Base-by-base conservation (phyloP, 2,113 vertebrate genomes). In the Loxodonta africana region DNA sequence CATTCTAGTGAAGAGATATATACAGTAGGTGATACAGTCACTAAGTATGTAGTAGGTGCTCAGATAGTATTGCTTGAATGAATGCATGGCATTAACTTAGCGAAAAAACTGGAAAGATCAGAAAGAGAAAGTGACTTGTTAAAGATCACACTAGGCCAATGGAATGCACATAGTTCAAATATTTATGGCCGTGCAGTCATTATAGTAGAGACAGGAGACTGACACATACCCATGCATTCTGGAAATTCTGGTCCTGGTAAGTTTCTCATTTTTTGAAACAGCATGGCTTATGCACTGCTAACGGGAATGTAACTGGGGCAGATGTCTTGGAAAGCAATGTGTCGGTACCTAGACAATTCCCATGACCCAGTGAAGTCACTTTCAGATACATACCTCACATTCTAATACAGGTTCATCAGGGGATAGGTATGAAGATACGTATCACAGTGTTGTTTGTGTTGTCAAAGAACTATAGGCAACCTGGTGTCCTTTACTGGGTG, bases 341-440 rank as follows among this genome's bases (percentile, higher is more conserved):
- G 10, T 51, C 48, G 26, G 4, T 1, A 21, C 30, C 1, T 10
- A 11, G 26, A 74, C 17, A 0, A 5, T 33, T 51, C 6, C 14
- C 73, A 26, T 15, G 14, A 48, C 17, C 21, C 30, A 7, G 21
- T 25, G 46, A 86, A 57, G 12, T 33, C 23, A 65, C 2, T 9
- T 37, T 20, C 15, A 2, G 25, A 6, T 53, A 26, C 14, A 6
- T 37, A 33, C 18, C 71, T 96, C 57, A 76, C 60, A 91, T 71
- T 82, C 48, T 57, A 76, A 33, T 41, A 5, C n/a, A 93, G 33
- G 71, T 67, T 53, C 48, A 82, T 77, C 74, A 76, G 48, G 57
- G 69, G 28, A 92, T 90, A 74, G 6, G 0, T 53, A 83, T 71
- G 33, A 71, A 8, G 25, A 20, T 85, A 9, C 48, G 17, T 8